phyloP scores from a whole-genome alignment of 2,797 vertebrate genomes.

The Chromis chromis region DNA sequence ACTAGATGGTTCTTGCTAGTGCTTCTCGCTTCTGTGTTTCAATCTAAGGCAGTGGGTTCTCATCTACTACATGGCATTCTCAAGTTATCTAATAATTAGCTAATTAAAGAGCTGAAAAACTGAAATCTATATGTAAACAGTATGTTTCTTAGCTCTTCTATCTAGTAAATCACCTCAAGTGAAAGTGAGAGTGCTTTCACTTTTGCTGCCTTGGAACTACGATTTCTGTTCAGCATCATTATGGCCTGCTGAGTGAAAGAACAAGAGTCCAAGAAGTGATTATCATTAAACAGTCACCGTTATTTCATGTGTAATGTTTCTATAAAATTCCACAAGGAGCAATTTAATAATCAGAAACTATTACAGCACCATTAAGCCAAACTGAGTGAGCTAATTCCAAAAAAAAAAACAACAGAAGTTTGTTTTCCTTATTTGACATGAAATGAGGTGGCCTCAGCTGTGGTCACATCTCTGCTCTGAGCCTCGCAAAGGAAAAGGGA shows the following conservation, averaged over 20 bases:
- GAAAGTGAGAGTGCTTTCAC: no score
- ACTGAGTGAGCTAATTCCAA: conserved; percentile 2
- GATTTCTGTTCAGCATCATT: not conserved
- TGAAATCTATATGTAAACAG: no score
- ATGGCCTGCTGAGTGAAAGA: not conserved
- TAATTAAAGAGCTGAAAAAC: not conserved
- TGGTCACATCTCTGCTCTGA: conserved; percentile 13
- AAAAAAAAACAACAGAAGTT: not conserved
- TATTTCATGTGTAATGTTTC: not conserved
- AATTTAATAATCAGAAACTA: conserved; percentile 3
- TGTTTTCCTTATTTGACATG: not conserved
- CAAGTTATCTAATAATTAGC: no score
- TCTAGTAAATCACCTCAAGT: not conserved
- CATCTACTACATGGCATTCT: no score
- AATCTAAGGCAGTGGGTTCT: no score
- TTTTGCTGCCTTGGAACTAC: not conserved
- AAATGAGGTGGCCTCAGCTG: conserved; percentile 15
- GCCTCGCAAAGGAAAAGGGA: conserved; percentile 22
- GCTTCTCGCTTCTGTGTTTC: no score
- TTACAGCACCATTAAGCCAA: conserved; percentile 1
- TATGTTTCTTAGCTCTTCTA: not conserved
- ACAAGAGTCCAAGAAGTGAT: not conserved
- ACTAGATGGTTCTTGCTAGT: not conserved
- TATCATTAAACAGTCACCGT: not conserved
- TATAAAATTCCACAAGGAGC: not conserved